Evolutionary conservation across 2,888 invertebrate species (phyloP), one percentile per base, ranked within the genome.

Genomic region (Muschampia plurimacula): DNA sequence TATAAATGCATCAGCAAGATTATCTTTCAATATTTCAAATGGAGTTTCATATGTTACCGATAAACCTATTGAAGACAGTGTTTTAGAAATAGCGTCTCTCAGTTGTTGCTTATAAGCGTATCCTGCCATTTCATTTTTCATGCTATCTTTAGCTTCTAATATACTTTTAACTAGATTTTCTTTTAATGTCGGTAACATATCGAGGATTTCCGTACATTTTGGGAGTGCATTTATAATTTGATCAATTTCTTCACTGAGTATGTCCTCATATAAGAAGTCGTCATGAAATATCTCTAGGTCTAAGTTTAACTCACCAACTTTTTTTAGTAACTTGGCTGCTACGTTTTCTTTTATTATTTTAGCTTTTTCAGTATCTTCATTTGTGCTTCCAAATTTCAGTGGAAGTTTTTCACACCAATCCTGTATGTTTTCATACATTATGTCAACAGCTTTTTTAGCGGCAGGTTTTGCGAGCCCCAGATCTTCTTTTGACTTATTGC

Each of bases 1-100:
- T 5, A 91, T 84, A 74, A 85, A 91, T 22, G 88, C 87, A 73
- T 90, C 89, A 8, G 85, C 88, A 39, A 91, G 68, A 72, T 82
- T 80, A 22, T 88, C 86, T 79, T 86, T 89, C 1, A 91, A 74
- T 1, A 81, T 67, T 75, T 89, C 87, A 72, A 89, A 84, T 10
- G 79, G 78, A 22, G 81, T 82, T 72, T 80, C 74, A 73, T 84
- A 84, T 22, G 86, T 85, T n/a, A 28, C 28, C 2, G 82, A 66
- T 2, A 82, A 41, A n/a, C 15, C 69, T n/a, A 76, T 69, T 9
- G 76, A 72, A 13, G 85, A 83, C 41, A 86, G 72, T 13, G 80
- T 79, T 41, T 79, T 81, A n/a, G 83, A 79, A 69, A 89, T 81
- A 2, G 79, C 76, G 32, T 87, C 83, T 49, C 82, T 82, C 36